phyloP scores from a whole-genome alignment of 2,888 invertebrate genomes.

The Graphium colonna region DNA sequence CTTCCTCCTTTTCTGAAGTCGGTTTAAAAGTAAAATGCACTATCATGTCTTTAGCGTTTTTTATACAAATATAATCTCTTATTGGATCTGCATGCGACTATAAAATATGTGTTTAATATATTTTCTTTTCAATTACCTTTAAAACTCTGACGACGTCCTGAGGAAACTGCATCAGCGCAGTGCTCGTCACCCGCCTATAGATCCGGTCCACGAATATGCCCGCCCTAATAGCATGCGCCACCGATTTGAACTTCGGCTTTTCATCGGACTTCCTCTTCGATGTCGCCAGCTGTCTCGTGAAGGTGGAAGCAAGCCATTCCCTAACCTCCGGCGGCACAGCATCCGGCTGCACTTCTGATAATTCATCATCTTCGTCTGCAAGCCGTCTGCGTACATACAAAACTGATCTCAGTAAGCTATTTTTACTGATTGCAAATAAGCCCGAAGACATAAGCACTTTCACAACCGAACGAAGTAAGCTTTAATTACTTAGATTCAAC shows the following conservation, averaged over 20 bases:
- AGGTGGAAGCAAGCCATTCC: slow-evolving; percentile 97
- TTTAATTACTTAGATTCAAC: background rate
- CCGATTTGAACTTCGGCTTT: slow-evolving; percentile 94
- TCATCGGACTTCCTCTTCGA: slow-evolving; percentile 88
- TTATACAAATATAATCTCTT: no score
- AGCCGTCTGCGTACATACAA: slow-evolving; percentile 81
- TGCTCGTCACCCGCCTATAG: slow-evolving; percentile 89
- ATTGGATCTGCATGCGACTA: no score
- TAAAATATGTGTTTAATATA: no score
- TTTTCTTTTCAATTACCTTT: slow-evolving; percentile 88
- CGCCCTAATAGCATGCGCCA: slow-evolving; percentile 97
- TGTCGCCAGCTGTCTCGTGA: slow-evolving; percentile 93
- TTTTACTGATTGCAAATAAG: background rate
- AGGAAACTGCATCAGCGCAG: slow-evolving; percentile 92
- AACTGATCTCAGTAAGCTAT: slow-evolving; percentile 14
- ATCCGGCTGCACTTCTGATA: slow-evolving; percentile 97
- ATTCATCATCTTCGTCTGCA: slow-evolving; percentile 96
- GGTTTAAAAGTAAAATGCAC: no score
- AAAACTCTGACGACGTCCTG: slow-evolving; percentile 91
- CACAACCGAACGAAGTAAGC: slow-evolving; percentile 13
- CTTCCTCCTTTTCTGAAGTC: no score
- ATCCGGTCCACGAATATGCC: slow-evolving; percentile 98
- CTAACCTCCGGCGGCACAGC: slow-evolving; percentile 97
- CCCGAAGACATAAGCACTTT: slow-evolving; percentile 19
- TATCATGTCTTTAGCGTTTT: no score